Evolutionary conservation across 2,888 invertebrate species (phyloP).

Genomic region (Amphipoea oculea): DNA sequence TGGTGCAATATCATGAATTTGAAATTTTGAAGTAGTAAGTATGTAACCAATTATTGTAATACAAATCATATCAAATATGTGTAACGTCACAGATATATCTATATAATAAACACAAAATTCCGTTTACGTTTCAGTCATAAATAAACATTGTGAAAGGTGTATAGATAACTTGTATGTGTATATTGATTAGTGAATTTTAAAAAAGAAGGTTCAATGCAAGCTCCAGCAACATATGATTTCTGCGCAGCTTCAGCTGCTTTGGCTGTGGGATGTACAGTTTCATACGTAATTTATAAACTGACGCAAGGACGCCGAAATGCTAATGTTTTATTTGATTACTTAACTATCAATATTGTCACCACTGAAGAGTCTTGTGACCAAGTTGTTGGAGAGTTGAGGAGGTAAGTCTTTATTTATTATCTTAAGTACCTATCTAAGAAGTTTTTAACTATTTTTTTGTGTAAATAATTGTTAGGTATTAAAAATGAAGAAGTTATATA

Average conservation of each 20-base stretch:
- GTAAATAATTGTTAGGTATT: no score
- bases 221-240: slow-evolving; percentile 66
- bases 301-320: slow-evolving; percentile 68
- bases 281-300: slow-evolving; percentile 71
- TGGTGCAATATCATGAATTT: slow-evolving; percentile 4
- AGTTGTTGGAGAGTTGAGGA: slow-evolving; percentile 76
- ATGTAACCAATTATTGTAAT: slow-evolving; percentile 22
- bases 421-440: not conserved
- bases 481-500: no score
- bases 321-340: slow-evolving; percentile 73
- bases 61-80: slow-evolving; percentile 29
- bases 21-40: no score
- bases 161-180: not conserved
- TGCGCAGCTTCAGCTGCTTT: slow-evolving; percentile 71
- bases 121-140: slow-evolving; percentile 12
- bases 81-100: slow-evolving; percentile 7
- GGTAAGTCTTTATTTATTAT: slow-evolving; percentile 66
- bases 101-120: not conserved
- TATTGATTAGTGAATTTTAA: slow-evolving; percentile 9
- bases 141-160: not conserved
- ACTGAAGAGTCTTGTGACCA: slow-evolving; percentile 73
- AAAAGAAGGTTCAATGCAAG: slow-evolving; percentile 64
- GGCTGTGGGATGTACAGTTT: slow-evolving; percentile 71
- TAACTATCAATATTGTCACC: slow-evolving; percentile 76
- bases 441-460: not conserved